Evolutionary conservation across 2,113 vertebrate genomes (phyloP).

Genomic region (Brevimyrus niger): DNA sequence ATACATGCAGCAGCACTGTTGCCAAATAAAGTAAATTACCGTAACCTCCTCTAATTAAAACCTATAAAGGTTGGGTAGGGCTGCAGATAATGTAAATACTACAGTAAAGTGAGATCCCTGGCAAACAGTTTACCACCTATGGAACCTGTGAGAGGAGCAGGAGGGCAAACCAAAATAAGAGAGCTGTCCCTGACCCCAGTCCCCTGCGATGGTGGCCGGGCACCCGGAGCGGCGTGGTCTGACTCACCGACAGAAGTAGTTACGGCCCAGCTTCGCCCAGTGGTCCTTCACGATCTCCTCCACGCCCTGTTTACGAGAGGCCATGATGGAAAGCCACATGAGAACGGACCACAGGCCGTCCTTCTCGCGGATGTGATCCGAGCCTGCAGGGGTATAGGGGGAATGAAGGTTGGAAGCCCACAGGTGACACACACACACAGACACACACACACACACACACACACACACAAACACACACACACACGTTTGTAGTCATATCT

Average conservation of each 20-base stretch:
- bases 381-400: slow-evolving; percentile 59
- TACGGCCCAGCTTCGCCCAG: slow-evolving; percentile 90
- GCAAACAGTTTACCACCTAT: background rate
- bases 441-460: background rate
- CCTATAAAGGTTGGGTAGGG: background rate
- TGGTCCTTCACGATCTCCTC: slow-evolving; percentile 89
- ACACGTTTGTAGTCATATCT: background rate
- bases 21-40: background rate
- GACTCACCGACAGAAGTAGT: slow-evolving; percentile 91
- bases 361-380: slow-evolving; percentile 93
- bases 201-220: too few relatives aligned
- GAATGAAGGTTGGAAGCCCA: background rate
- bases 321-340: slow-evolving; percentile 89
- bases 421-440: background rate
- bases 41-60: background rate
- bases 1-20: background rate
- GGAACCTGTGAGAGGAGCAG: background rate
- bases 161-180: background rate
- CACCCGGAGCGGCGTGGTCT: background rate
- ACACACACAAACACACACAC: too few relatives aligned
- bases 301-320: slow-evolving; percentile 79
- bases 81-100: background rate
- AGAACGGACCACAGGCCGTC: slow-evolving; percentile 95
- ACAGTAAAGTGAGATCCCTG: background rate
- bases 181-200: background rate